Conservation (phyloP, 2,888 invertebrate species). For the Slavum lentiscoides region DNA sequence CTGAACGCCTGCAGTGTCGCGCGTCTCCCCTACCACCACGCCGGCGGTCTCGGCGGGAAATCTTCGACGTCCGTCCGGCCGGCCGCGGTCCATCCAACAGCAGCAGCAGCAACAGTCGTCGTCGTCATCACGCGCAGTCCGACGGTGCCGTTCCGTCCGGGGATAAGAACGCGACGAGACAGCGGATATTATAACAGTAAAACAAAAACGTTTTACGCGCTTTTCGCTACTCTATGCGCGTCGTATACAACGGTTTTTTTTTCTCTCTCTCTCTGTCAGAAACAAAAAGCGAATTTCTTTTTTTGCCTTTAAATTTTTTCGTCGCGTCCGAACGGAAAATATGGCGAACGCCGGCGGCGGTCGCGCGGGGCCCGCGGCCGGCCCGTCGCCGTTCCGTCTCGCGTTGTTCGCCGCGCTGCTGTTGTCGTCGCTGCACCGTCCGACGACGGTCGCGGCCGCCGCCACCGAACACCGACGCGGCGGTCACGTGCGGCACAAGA, state of each 20-base stretch:
- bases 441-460: not conserved
- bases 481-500: constrained; percentile 42
- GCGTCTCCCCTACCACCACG: not conserved
- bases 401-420: not conserved
- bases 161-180: not conserved
- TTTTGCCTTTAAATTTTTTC: not conserved
- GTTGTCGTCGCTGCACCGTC: not conserved
- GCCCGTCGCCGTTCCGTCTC: not conserved
- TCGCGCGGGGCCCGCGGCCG: not conserved
- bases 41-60: constrained; percentile 3
- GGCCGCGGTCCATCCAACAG: not conserved
- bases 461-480: too few relatives aligned
- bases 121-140: not conserved
- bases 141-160: not conserved
- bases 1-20: too few relatives aligned
- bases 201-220: too few relatives aligned
- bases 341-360: not conserved
- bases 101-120: not conserved
- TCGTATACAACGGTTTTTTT: too few relatives aligned
- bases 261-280: not conserved
- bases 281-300: not conserved
- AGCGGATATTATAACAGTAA: not conserved
- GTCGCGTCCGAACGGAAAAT: not conserved
- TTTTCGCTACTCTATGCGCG: too few relatives aligned
- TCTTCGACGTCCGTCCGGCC: too few relatives aligned